phyloP scores from a whole-genome alignment of 1,140 invertebrate species.

The Drosophila eugracilis region DNA sequence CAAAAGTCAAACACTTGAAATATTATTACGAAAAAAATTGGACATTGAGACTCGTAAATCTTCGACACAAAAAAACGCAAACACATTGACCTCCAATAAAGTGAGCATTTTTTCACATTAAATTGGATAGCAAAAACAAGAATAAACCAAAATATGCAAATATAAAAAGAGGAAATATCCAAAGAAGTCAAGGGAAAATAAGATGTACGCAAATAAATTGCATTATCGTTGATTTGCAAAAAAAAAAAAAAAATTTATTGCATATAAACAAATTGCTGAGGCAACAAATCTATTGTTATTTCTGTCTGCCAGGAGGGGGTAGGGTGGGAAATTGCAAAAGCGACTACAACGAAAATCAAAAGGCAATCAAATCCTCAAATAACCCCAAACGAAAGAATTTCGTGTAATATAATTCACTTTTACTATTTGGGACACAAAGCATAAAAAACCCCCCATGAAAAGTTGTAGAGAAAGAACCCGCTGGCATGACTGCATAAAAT shows the following conservation, averaged over 20 bases:
- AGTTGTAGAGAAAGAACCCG: constrained; percentile 17
- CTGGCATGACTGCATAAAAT: constrained; percentile 26
- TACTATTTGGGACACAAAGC: constrained; percentile 24
- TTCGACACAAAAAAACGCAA: constrained; percentile 27
- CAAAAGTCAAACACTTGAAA: constrained; percentile 17
- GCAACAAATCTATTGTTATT: constrained; percentile 70
- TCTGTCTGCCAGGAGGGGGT: constrained; percentile 16
- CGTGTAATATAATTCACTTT: constrained; percentile 56
- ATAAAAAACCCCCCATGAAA: constrained; percentile 40
- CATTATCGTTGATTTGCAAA: constrained; percentile 77
- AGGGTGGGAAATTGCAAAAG: constrained; percentile 37
- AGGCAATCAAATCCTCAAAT: constrained; percentile 61
- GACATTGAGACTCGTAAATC: constrained; percentile 53
- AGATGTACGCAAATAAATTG: constrained; percentile 65
- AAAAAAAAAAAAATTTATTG: constrained; percentile 75
- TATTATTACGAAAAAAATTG: constrained; percentile 22
- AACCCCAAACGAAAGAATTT: constrained; percentile 41
- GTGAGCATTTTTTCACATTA: constrained; percentile 35
- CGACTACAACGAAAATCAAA: constrained; percentile 54
- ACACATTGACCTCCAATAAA: constrained; percentile 52
- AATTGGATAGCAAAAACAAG: constrained; percentile 13
- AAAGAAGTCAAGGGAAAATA: constrained; percentile 15
- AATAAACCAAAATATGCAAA: constrained; percentile 51
- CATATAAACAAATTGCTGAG: constrained; percentile 74
- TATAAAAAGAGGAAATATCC: constrained; percentile 60